Conservation (phyloP, 1,140 invertebrate species). For the Heliconius himera region DNA sequence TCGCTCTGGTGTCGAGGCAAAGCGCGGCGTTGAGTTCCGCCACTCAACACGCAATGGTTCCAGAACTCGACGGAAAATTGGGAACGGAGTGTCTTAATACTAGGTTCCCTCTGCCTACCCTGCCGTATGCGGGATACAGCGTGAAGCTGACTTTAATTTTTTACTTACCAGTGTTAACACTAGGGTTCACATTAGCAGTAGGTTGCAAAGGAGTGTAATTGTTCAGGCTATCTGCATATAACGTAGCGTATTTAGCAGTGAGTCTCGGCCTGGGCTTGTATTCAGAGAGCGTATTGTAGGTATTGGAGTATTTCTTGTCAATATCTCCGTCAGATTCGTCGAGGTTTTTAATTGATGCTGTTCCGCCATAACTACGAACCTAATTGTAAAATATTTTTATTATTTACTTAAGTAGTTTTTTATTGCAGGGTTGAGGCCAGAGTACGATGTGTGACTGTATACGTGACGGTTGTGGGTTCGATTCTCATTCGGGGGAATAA, state of each 20-base stretch:
- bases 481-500: neutral
- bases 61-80: no score
- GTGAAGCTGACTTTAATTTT: no score
- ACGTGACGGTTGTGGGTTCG: neutral
- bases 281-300: slow-evolving; percentile 52
- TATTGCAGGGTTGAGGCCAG: no score
- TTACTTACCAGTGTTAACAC: slow-evolving; percentile 31
- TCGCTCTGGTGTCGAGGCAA: no score
- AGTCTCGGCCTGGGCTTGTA: slow-evolving; percentile 64
- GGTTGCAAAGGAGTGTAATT: slow-evolving; percentile 58
- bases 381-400: slow-evolving; percentile 23
- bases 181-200: slow-evolving; percentile 24
- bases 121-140: no score
- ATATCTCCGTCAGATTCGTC: slow-evolving; percentile 74
- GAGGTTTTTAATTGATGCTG: slow-evolving; percentile 73
- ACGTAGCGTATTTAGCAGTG: slow-evolving; percentile 66
- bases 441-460: no score
- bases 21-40: no score
- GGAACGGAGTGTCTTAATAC: no score
- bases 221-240: slow-evolving; percentile 72
- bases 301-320: slow-evolving; percentile 65
- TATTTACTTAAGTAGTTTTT: no score
- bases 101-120: no score
- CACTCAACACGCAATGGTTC: no score
- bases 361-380: slow-evolving; percentile 75